A percentile compares a stretch with the other conserved stretches of the same genome.
Evolutionary conservation across 2,797 vertebrate species (phyloP).

Genomic region (Australoheros facetus): DNA sequence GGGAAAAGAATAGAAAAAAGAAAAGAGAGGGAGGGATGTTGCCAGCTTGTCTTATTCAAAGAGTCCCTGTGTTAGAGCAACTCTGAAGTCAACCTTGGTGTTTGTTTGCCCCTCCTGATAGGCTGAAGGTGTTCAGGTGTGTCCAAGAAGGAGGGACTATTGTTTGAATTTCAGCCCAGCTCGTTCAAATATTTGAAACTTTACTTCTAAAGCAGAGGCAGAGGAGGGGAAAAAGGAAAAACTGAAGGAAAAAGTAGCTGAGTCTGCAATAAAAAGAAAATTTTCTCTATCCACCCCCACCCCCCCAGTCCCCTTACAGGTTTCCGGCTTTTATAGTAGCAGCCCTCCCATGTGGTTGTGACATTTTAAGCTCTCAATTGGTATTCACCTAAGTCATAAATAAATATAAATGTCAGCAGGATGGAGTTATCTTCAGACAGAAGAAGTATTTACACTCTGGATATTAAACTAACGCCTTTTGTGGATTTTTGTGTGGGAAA

Average conservation of each 20-base stretch:
- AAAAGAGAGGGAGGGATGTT: not conserved
- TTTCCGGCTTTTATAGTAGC: conserved; percentile 36
- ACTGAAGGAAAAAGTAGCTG: not conserved
- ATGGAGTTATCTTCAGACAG: conserved; percentile 1
- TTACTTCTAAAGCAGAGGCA: not conserved
- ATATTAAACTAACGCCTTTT: too few relatives aligned
- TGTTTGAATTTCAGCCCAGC: conserved; percentile 30
- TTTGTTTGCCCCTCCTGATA: conserved; percentile 46
- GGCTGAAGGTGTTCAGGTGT: conserved; percentile 51
- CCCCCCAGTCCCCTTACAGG: not conserved
- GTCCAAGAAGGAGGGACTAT: conserved; percentile 39
- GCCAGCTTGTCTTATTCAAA: conserved; percentile 18
- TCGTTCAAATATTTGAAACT: conserved; percentile 76
- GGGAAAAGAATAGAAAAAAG: not conserved
- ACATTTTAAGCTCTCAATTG: conserved; percentile 23
- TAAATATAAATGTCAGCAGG: conserved; percentile 41
- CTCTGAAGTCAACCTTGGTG: not conserved
- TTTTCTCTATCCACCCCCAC: not conserved
- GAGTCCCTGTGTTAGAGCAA: conserved; percentile 10
- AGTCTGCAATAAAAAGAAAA: conserved; percentile 30
- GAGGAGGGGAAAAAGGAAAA: not conserved
- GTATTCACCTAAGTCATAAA: conserved; percentile 13
- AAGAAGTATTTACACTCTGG: too few relatives aligned
- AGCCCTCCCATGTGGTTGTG: conserved; percentile 14
- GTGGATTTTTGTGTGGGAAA: too few relatives aligned